Conservation (phyloP, 1,140 invertebrate genomes). For the Polyergus mexicanus region DNA sequence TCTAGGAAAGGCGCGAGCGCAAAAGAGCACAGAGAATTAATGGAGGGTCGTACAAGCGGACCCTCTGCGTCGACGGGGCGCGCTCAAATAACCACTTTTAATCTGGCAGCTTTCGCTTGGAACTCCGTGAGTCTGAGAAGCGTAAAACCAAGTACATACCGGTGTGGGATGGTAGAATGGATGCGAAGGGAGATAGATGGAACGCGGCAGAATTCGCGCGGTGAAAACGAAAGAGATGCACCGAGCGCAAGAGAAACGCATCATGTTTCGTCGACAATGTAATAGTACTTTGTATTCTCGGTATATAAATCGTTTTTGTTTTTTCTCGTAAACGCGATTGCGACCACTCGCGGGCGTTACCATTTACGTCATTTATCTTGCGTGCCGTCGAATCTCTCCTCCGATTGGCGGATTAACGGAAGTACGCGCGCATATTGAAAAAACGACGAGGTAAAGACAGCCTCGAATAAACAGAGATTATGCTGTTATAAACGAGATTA, state of each 20-base stretch:
- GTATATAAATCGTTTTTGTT: slow-evolving; percentile 23
- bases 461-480: background rate
- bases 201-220: background rate
- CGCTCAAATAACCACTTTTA: slow-evolving; percentile 81
- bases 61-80: slow-evolving; percentile 27
- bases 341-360: background rate
- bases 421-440: background rate
- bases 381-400: background rate
- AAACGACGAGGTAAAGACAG: background rate
- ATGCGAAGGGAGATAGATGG: background rate
- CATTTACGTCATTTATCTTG: slow-evolving; percentile 2
- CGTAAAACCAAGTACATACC: slow-evolving; percentile 77
- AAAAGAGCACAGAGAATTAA: background rate
- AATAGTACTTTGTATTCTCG: too few relatives aligned
- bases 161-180: background rate
- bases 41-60: background rate
- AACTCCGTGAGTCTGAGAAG: slow-evolving; percentile 77
- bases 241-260: background rate
- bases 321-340: slow-evolving; percentile 3
- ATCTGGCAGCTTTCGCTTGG: slow-evolving; percentile 79
- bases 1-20: slow-evolving; percentile 5
- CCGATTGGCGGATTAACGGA: background rate
- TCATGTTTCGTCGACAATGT: background rate
- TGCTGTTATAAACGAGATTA: background rate
- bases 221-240: slow-evolving; percentile 22